phyloP scores from a whole-genome alignment of 2,797 vertebrate species.

The Syngnathus acus region DNA sequence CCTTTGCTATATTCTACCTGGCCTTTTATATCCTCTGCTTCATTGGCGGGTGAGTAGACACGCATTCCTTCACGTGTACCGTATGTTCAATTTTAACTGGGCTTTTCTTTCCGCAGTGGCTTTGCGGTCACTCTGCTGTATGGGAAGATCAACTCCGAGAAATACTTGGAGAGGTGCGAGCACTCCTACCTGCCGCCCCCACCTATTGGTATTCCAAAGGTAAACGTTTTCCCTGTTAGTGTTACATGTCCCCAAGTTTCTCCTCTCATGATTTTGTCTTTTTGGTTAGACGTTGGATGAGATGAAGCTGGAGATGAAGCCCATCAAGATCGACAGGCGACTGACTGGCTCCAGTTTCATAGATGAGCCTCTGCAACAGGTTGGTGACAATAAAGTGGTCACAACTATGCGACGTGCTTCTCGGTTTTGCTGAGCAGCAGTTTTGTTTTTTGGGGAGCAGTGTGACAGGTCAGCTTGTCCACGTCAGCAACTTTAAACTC shows the following conservation, averaged over 20 bases:
- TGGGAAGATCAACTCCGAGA: constrained; percentile 97
- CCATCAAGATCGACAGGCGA: constrained; percentile 93
- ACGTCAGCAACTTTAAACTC: constrained; percentile 9
- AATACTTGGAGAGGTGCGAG: constrained; percentile 92
- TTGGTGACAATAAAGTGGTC: constrained; percentile 37
- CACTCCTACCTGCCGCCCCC: constrained; percentile 88
- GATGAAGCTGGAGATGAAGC: constrained; percentile 87
- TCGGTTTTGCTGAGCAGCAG: neutral
- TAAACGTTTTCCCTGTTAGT: constrained; percentile 37
- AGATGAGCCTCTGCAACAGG: constrained; percentile 97
- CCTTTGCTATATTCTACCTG: constrained; percentile 98
- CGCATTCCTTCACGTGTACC: neutral
- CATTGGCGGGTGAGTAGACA: constrained; percentile 87
- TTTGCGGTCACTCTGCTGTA: constrained; percentile 92
- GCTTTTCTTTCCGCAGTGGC: constrained; percentile 66
- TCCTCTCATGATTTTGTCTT: neutral
- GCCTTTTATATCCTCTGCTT: constrained; percentile 98
- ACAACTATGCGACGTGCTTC: neutral
- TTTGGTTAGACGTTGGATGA: constrained; percentile 84
- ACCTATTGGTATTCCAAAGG: constrained; percentile 85
- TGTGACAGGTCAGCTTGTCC: constrained; percentile 10
- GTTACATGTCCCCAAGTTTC: neutral
- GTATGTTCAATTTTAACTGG: neutral
- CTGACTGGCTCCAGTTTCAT: constrained; percentile 96
- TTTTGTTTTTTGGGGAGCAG: neutral